A percentile compares a stretch with the other conserved stretches of the same genome.
Conservation (phyloP, 2,888 invertebrate genomes). For the Furcula furcula region DNA sequence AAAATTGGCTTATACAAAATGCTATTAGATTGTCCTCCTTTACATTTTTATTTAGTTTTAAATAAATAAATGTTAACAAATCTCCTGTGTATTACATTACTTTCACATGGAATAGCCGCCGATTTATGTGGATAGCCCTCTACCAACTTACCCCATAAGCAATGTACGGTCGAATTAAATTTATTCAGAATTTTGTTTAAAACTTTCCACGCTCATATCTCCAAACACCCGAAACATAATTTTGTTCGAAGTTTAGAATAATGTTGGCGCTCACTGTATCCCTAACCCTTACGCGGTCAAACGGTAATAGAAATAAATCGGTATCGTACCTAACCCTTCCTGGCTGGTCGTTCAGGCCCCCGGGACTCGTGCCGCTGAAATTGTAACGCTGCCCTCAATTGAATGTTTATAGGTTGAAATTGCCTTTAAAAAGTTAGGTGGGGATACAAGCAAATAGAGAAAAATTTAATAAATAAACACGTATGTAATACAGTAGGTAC, state of each 20-base stretch:
- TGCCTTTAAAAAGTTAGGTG: constrained; percentile 23
- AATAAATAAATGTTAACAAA: no score
- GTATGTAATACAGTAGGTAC: no score
- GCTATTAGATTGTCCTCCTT: no score
- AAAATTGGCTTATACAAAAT: no score
- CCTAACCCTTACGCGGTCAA: constrained; percentile 17
- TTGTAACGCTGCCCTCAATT: constrained; percentile 41
- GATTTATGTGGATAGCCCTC: no score
- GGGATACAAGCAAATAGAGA: constrained; percentile 10
- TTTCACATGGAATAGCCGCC: no score
- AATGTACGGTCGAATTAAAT: no score
- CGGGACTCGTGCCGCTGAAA: constrained; percentile 20
- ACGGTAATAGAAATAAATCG: constrained; percentile 38
- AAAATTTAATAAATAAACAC: background rate
- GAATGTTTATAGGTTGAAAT: constrained; percentile 46
- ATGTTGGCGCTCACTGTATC: constrained; percentile 5
- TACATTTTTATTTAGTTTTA: no score
- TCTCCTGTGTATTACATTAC: no score
- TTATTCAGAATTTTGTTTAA: background rate
- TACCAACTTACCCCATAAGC: no score
- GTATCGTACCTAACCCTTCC: constrained; percentile 29
- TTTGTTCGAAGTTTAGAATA: constrained; percentile 1
- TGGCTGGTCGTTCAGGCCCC: constrained; percentile 22
- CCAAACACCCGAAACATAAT: background rate
- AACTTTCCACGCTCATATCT: background rate